Evolutionary conservation across 2,113 vertebrate genomes (phyloP).

Genomic region (Zosterops borbonicus): DNA sequence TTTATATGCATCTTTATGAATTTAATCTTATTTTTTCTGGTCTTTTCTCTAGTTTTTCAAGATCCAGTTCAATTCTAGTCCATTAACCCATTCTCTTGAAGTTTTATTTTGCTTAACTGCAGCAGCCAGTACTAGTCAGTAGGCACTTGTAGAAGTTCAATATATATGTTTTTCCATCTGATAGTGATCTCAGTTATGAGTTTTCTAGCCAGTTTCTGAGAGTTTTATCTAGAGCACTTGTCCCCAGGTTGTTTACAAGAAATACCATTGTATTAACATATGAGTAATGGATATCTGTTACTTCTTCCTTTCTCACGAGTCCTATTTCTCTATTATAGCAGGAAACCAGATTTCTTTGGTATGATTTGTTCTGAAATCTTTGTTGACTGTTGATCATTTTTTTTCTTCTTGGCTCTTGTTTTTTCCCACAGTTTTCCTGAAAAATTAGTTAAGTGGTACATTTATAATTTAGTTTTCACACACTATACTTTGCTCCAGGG

Average conservation of each 20-base stretch:
- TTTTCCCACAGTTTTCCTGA: not conserved
- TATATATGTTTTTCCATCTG: not conserved
- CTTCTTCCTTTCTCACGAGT: not conserved
- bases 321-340: not conserved
- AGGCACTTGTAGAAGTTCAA: not conserved
- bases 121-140: not conserved
- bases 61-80: not conserved
- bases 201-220: not conserved
- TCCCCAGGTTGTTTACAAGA: not conserved
- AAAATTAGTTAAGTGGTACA: not conserved
- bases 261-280: not conserved
- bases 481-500: not conserved
- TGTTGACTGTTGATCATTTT: not conserved
- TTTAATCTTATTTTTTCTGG: not conserved
- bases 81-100: not conserved
- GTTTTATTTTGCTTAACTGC: not conserved
- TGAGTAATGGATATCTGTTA: not conserved
- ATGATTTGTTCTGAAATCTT: not conserved
- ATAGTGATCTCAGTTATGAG: not conserved
- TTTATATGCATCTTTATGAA: not conserved
- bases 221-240: not conserved
- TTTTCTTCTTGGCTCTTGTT: not conserved
- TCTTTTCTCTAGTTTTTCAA: not conserved
- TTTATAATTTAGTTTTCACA: not conserved
- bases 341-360: not conserved